Evolutionary conservation across 2,113 vertebrate species (phyloP).

Genomic region (Climacteris rufus): DNA sequence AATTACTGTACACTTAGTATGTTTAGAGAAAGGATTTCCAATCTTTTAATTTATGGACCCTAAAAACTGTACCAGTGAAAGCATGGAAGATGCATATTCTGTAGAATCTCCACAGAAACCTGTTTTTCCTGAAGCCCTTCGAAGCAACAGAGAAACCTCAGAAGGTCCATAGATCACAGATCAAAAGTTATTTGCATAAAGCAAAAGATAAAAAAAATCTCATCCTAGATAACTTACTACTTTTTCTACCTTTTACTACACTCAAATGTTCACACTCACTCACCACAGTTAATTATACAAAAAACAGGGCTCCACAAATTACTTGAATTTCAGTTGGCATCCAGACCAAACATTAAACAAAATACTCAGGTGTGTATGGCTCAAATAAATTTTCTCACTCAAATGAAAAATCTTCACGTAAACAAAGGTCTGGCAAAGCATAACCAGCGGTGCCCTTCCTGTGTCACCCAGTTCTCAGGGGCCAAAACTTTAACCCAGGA

Average conservation of each 20-base stretch:
- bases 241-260: not conserved
- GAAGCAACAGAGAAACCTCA: not conserved
- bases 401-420: not conserved
- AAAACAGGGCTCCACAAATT: not conserved
- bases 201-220: not conserved
- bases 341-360: not conserved
- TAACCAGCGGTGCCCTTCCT: not conserved
- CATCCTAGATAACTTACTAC: not conserved
- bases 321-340: not conserved
- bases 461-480: not conserved
- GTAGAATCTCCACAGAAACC: not conserved
- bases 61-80: not conserved
- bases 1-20: not conserved
- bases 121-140: not conserved
- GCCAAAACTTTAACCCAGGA: not conserved
- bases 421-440: not conserved
- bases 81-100: not conserved
- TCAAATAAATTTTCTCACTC: not conserved
- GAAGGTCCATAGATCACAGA: not conserved
- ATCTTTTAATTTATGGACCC: conserved; percentile 7
- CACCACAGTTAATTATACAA: not conserved
- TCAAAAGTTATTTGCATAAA: not conserved
- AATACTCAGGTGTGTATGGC: not conserved
- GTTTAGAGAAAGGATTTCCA: not conserved
- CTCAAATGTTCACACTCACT: not conserved